These are phyloP conservation scores for Phoenicopterus ruber DNA, from an alignment of 2,113 vertebrate species.

Conservation along the genomic window DNA sequence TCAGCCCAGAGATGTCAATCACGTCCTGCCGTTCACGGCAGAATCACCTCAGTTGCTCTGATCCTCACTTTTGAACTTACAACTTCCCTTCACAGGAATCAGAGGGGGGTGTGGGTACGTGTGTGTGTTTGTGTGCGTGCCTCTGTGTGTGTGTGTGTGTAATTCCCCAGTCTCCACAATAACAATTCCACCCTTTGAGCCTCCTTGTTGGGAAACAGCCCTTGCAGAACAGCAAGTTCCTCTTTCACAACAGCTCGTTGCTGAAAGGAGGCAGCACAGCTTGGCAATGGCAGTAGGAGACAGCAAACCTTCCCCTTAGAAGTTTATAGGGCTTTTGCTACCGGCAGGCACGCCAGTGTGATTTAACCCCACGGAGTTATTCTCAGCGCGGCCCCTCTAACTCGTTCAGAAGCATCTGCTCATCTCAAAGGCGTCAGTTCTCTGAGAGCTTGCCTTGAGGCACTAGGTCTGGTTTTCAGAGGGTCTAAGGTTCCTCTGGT, in stretches of 20 bases:
- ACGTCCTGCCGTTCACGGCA: not conserved
- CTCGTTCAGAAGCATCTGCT: not conserved
- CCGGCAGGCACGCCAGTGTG: rapidly evolving
- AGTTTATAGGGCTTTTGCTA: not conserved
- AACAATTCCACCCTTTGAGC: slow-evolving; percentile 43
- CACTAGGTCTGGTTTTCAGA: not conserved
- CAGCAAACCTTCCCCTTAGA: not conserved
- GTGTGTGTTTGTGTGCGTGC: not conserved
- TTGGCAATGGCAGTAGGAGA: not conserved
- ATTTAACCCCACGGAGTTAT: not conserved
- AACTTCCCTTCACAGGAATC: not conserved
- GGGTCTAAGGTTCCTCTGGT: not conserved
- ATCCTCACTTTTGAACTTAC: slow-evolving; percentile 39
- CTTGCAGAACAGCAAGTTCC: slow-evolving; percentile 17
- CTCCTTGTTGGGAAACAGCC: slow-evolving; percentile 28
- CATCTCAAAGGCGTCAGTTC: not conserved
- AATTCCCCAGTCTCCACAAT: not conserved
- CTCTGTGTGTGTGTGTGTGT: not conserved
- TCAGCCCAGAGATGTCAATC: slow-evolving; percentile 56
- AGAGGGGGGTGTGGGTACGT: not conserved
- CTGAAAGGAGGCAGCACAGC: slow-evolving; percentile 17
- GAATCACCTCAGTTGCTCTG: not conserved
- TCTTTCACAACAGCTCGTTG: slow-evolving; percentile 40
- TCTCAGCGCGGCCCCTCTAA: not conserved
- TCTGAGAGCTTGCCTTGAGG: not conserved